Conservation (phyloP, 2,888 invertebrate genomes). For the Platypus cylindrus region DNA sequence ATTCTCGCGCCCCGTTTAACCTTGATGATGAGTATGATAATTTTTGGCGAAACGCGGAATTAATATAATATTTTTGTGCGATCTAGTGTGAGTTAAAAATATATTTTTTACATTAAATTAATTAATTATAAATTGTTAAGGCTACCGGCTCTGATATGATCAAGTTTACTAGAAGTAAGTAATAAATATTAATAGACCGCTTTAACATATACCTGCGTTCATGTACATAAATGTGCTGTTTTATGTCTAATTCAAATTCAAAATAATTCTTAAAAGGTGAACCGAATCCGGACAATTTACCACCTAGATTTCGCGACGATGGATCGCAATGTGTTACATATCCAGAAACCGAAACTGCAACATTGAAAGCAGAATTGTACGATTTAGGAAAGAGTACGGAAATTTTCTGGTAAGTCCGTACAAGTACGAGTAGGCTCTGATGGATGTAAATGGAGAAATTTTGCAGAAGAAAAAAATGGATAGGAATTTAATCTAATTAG, state of each 20-base stretch:
- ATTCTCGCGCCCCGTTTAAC: constrained; percentile 9
- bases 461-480: too few relatives aligned
- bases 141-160: too few relatives aligned
- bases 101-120: too few relatives aligned
- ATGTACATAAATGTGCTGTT: too few relatives aligned
- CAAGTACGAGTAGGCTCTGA: background rate
- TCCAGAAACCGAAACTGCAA: constrained; percentile 24
- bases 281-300: constrained; percentile 23
- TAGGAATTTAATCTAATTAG: too few relatives aligned
- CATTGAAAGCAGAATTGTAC: constrained; percentile 28
- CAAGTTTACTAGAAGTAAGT: constrained; percentile 13
- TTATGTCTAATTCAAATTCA: too few relatives aligned
- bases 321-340: constrained; percentile 29
- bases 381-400: constrained; percentile 28
- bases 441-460: background rate
- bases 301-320: constrained; percentile 32
- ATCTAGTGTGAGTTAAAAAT: too few relatives aligned
- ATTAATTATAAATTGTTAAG: too few relatives aligned
- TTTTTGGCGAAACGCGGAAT: constrained; percentile 7
- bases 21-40: constrained; percentile 8
- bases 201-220: too few relatives aligned
- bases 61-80: too few relatives aligned
- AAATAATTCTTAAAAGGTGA: constrained; percentile 25
- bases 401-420: constrained; percentile 32
- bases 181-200: too few relatives aligned